Percentiles rank a stretch among this genome's conserved stretches.
phyloP scores from a whole-genome alignment of 2,888 invertebrate species.

The Eledona agricola region DNA sequence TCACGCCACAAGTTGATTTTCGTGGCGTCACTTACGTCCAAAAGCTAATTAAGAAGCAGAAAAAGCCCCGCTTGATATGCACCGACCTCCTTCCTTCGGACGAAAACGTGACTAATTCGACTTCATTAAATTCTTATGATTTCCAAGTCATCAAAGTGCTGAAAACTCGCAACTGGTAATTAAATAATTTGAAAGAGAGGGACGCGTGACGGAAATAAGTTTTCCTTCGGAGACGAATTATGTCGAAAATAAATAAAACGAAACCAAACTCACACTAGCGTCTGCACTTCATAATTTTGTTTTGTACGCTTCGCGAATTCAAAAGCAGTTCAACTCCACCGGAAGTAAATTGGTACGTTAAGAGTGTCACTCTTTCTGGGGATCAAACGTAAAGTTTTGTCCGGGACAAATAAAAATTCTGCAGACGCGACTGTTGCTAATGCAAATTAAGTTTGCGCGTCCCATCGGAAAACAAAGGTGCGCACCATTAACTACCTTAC shows the following conservation, averaged over 20 bases:
- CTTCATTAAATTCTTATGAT: slow-evolving; percentile 10
- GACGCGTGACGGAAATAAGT: slow-evolving; percentile 1
- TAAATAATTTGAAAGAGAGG: slow-evolving; percentile 7
- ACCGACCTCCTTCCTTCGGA: too few relatives aligned
- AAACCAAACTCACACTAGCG: slow-evolving; percentile 25
- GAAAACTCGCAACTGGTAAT: slow-evolving; percentile 1
- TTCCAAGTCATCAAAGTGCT: slow-evolving; percentile 1
- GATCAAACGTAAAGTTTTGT: slow-evolving; percentile 42
- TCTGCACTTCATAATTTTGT: slow-evolving; percentile 48
- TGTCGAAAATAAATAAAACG: slow-evolving; percentile 18
- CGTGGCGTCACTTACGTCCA: slow-evolving; percentile 6
- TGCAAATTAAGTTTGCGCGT: slow-evolving; percentile 38
- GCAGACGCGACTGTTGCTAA: slow-evolving; percentile 32
- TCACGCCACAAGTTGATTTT: slow-evolving; percentile 20
- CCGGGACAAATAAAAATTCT: slow-evolving; percentile 40
- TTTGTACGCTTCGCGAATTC: slow-evolving; percentile 44
- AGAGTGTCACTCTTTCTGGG: slow-evolving; percentile 39
- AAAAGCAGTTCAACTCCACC: slow-evolving; percentile 38
- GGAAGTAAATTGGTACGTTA: slow-evolving; percentile 30
- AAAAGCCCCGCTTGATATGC: too few relatives aligned
- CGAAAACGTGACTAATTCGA: slow-evolving; percentile 3
- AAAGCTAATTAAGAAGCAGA: neutral
- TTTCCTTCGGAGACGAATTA: slow-evolving; percentile 7
- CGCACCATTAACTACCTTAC: too few relatives aligned
- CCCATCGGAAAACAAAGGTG: too few relatives aligned